Base-by-base conservation (phyloP, 2,113 vertebrate species). In the Ammodytes dubius region DNA sequence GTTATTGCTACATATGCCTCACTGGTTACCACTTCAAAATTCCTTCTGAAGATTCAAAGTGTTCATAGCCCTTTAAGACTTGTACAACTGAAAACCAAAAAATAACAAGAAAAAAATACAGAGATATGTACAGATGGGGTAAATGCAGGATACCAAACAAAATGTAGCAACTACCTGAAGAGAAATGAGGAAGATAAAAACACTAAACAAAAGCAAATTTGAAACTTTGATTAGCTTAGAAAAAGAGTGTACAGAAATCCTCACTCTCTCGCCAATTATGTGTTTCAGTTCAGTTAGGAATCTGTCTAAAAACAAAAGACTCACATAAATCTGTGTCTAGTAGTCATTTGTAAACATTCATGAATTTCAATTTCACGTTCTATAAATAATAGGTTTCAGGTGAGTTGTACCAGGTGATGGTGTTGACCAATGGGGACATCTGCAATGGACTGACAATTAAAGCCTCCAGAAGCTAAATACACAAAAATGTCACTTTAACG, bases 1-100 rank as follows among this genome's bases (percentile, higher is more conserved):
- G 52, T 92, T 92, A 94, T 93, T 94, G 94, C 93, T 95, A 91
- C 91, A 93, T 90, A 56, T 90, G 81, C 74, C 68, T 83, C 58
- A 64, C 11, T 42, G 83, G 63, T 89, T 61, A 87, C 74, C 4
- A 58, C 43, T 75, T 77, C 63, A 71, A 84, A 87, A 67, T 43
- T 63, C 71, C 74, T 69, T 81, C 61, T 8, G 11, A 64, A 15
- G 47, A 86, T 53, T 87, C 42, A 73, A 88, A 79, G 86, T 85
- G 67, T 89, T 88, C 9, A 60, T 93, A 94, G 93, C 93, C 93
- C 93, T 94, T 94, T 89, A 81, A 81, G 90, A 84, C 74, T 35
- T 87, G 79, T 58, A 82, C 37, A 83, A 83, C 47, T 59, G 15
- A 66, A 74, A 81, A 74, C 39, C 39, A n/a, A 4, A 45, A 72